These are phyloP conservation scores for Nephila pilipes DNA, from an alignment of 1,140 invertebrate genomes.

Conservation along the genomic window DNA sequence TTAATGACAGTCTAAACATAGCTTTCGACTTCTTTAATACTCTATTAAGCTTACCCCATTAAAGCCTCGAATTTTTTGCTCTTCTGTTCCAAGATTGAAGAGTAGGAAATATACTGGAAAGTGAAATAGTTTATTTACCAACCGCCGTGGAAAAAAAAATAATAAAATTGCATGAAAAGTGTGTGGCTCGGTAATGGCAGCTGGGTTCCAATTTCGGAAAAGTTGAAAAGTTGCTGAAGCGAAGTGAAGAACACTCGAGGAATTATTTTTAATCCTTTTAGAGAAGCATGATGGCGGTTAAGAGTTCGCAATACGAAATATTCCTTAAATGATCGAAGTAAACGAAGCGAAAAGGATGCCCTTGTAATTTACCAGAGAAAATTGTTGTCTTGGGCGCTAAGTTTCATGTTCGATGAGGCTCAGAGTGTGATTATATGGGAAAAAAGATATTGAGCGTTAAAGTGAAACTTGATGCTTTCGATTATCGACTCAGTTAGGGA, in stretches of 20 bases:
- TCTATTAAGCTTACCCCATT: background rate
- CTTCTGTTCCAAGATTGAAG: background rate
- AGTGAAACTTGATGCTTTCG: constrained; percentile 40
- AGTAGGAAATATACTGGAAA: background rate
- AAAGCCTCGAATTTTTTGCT: background rate
- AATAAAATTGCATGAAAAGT: background rate
- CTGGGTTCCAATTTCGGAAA: constrained; percentile 8
- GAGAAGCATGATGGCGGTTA: background rate
- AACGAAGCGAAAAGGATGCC: constrained; percentile 23
- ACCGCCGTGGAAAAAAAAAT: background rate
- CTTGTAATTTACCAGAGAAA: constrained; percentile 7
- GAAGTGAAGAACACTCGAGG: constrained; percentile 32
- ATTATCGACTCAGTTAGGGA: background rate
- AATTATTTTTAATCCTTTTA: constrained; percentile 56
- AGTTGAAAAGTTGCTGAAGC: constrained; percentile 37
- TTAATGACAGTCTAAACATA: background rate
- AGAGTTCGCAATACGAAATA: constrained; percentile 33
- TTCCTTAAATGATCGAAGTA: constrained; percentile 31
- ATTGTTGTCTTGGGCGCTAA: constrained; percentile 12
- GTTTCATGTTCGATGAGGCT: background rate
- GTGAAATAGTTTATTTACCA: background rate
- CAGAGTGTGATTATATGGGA: constrained; percentile 2
- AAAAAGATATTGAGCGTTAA: background rate
- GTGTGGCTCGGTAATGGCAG: constrained; percentile 7
- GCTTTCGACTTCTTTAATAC: background rate